phyloP scores from a whole-genome alignment of 2,113 vertebrate species.

The Cyprinus carpio region DNA sequence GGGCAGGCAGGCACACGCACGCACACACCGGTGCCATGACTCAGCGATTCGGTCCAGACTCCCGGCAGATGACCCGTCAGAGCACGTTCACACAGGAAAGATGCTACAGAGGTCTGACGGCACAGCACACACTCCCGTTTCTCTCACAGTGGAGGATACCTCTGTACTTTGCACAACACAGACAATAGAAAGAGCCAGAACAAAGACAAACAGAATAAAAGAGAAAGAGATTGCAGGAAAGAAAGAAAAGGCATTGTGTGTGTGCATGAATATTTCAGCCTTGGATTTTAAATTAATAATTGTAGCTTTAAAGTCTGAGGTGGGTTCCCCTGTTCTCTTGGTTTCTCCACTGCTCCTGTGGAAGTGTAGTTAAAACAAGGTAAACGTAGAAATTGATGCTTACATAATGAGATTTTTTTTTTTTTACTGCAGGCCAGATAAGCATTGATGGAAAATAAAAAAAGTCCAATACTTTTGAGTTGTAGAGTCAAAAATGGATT shows the following conservation, averaged over 20 bases:
- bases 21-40: neutral
- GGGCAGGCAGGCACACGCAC: neutral
- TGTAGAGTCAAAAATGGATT: neutral
- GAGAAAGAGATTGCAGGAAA: constrained; percentile 32
- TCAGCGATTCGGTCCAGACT: constrained; percentile 10
- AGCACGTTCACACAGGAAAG: neutral
- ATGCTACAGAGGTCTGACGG: constrained; percentile 6
- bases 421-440: neutral
- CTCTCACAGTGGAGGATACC: neutral
- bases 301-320: constrained; percentile 54
- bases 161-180: neutral
- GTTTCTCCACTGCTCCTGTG: neutral
- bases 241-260: constrained; percentile 40
- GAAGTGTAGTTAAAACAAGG: neutral
- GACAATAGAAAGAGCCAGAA: neutral
- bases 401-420: neutral
- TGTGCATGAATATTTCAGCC: constrained; percentile 69
- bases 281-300: constrained; percentile 68
- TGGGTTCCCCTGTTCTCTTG: constrained; percentile 42
- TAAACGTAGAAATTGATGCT: neutral
- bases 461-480: no score
- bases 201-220: neutral
- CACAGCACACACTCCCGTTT: neutral
- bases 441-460: neutral
- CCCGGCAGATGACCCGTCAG: constrained; percentile 13